Evolutionary conservation across 2,113 vertebrate genomes (phyloP).

Genomic region (Pluvialis apricaria): DNA sequence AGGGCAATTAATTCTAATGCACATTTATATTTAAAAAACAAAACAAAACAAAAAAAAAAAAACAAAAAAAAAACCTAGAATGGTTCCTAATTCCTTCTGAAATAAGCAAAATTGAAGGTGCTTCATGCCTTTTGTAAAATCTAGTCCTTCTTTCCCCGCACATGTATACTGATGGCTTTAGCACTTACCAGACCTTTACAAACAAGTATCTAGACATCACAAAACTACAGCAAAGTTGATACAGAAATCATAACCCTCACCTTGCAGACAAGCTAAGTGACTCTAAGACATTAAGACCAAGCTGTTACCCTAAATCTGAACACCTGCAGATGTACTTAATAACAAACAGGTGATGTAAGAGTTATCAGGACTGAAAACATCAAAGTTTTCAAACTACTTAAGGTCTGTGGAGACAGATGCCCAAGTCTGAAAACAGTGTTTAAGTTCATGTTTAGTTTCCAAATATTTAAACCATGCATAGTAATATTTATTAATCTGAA

Average conservation of each 20-base stretch:
- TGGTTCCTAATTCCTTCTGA: background rate
- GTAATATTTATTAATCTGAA: background rate
- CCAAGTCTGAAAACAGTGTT: background rate
- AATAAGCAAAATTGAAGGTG: background rate
- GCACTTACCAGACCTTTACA: background rate
- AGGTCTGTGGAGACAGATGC: background rate
- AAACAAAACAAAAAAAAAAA: no score
- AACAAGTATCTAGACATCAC: background rate
- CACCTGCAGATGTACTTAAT: background rate
- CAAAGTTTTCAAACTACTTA: background rate
- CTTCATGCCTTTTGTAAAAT: background rate
- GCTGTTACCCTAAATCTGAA: background rate
- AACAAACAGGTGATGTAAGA: background rate
- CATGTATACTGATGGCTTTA: background rate
- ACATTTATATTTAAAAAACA: background rate
- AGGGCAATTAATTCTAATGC: background rate
- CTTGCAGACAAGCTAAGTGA: background rate
- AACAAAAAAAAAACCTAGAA: background rate
- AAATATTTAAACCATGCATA: background rate
- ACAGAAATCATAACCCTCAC: background rate
- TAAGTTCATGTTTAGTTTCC: background rate
- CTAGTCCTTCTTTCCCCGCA: background rate
- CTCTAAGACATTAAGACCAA: background rate
- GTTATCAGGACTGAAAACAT: background rate
- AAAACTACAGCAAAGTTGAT: background rate